phyloP scores from a whole-genome alignment of 2,113 vertebrate genomes.

The Spea bombifrons region DNA sequence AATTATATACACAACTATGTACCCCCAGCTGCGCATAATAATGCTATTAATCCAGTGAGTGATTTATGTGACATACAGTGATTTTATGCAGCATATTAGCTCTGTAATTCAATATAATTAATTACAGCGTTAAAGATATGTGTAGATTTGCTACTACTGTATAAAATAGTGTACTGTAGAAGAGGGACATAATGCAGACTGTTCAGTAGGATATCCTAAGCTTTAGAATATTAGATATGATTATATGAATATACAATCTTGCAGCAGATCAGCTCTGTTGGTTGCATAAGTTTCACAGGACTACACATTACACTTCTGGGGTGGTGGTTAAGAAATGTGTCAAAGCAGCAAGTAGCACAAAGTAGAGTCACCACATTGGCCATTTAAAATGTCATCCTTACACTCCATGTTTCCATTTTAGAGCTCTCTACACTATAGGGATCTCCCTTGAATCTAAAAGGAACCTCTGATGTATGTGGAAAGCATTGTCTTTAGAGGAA shows the following conservation, averaged over 20 bases:
- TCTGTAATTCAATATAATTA: slow-evolving; percentile 37
- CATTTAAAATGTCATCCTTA: too few species aligned
- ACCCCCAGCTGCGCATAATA: slow-evolving; percentile 44
- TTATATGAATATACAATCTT: not conserved
- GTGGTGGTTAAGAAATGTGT: too few species aligned
- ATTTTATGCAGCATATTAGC: slow-evolving; percentile 46
- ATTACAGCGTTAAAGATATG: slow-evolving; percentile 32
- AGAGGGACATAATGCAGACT: not conserved
- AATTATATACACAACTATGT: slow-evolving; percentile 43
- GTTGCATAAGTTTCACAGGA: not conserved
- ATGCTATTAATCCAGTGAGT: slow-evolving; percentile 45
- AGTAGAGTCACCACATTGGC: too few species aligned
- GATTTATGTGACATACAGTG: slow-evolving; percentile 45
- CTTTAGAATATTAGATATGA: not conserved
- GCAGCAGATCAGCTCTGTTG: not conserved
- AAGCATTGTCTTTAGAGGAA: too few species aligned
- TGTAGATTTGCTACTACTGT: not conserved
- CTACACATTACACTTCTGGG: too few species aligned
- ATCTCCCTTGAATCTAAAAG: too few species aligned
- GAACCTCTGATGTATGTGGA: too few species aligned
- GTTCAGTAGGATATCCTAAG: not conserved
- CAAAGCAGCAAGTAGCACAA: too few species aligned
- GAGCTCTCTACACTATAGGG: too few species aligned
- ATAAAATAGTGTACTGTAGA: slow-evolving; percentile 1
- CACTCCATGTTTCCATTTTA: too few species aligned